Conservation (phyloP, 2,888 invertebrate genomes). For the Girardia tigrina region DNA sequence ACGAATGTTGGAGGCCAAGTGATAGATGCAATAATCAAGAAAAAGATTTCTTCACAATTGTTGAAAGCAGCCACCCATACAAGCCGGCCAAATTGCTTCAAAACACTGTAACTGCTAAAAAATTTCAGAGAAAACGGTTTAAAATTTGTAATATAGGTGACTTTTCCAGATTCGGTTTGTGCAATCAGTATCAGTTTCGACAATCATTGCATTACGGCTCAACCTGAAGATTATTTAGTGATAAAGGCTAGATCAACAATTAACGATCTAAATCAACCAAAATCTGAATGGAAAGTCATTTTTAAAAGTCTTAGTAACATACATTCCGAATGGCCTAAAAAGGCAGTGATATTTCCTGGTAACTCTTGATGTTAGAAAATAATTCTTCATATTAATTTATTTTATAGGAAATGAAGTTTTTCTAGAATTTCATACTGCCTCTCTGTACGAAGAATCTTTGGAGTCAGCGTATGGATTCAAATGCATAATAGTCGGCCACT, state of each 20-base stretch:
- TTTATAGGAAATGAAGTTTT: neutral
- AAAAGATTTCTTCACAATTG: neutral
- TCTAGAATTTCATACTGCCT: neutral
- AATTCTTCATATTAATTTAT: neutral
- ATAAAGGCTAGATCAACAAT: neutral
- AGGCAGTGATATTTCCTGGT: neutral
- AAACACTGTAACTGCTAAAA: neutral
- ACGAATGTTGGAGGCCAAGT: neutral
- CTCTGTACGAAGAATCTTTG: neutral
- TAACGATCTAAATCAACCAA: neutral
- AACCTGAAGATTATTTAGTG: neutral
- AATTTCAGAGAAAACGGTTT: too few species aligned
- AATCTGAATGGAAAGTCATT: neutral
- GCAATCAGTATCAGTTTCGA: neutral
- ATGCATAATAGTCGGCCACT: neutral
- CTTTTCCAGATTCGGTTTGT: neutral
- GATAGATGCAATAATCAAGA: neutral
- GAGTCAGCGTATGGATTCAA: neutral
- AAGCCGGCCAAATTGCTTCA: neutral
- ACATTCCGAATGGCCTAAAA: neutral
- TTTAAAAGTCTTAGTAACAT: neutral
- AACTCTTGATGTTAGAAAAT: neutral
- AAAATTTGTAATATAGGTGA: neutral
- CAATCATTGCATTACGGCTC: neutral
- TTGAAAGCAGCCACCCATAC: neutral